Conservation (phyloP, 2,113 vertebrate genomes). For the Nymphicus hollandicus region DNA sequence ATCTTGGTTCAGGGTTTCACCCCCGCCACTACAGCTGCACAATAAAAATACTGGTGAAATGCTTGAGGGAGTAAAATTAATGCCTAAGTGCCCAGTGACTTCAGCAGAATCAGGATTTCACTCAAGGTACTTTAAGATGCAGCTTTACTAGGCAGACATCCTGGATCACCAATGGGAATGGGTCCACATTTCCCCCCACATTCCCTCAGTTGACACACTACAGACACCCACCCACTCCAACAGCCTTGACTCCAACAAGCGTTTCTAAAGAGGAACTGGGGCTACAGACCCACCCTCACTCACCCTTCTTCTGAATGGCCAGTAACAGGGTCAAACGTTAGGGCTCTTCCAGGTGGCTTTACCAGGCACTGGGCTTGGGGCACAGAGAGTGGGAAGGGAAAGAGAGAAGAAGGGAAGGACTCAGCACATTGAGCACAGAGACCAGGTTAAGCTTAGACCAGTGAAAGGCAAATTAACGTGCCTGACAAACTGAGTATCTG, state of each 20-base stretch:
- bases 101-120: background rate
- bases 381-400: background rate
- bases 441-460: background rate
- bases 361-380: background rate
- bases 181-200: too few relatives aligned
- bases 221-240: background rate
- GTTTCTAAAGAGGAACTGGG: background rate
- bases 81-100: background rate
- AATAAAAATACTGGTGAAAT: constrained; percentile 29
- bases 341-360: background rate
- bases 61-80: background rate
- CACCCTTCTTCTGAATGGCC: background rate
- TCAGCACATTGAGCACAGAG: background rate
- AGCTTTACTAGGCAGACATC: background rate
- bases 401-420: background rate
- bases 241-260: fast-evolving
- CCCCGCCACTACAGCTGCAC: background rate
- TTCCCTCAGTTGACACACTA: background rate
- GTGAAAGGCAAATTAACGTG: background rate
- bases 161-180: background rate
- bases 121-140: background rate
- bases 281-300: background rate
- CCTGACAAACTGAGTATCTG: background rate
- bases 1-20: background rate
- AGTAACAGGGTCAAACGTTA: background rate